These are phyloP conservation scores for Candidula unifasciata DNA, from an alignment of 2,888 invertebrate genomes.

Conservation along the genomic window DNA sequence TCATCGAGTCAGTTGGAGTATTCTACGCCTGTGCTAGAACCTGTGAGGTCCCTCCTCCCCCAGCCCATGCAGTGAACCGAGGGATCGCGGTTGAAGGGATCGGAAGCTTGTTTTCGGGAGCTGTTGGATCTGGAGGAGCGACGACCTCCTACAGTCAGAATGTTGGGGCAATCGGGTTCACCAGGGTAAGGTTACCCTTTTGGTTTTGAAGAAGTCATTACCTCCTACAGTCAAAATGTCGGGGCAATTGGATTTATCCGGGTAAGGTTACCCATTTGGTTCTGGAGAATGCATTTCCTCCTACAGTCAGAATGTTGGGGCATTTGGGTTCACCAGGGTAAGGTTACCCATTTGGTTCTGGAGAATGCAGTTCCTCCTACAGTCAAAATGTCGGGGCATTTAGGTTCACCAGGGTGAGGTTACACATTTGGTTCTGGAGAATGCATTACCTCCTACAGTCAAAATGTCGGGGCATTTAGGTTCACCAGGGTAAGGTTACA, in stretches of 20 bases:
- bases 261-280: conserved; percentile 84
- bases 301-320: too few relatives aligned
- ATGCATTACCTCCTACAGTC: too few relatives aligned
- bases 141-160: conserved; percentile 94
- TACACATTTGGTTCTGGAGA: too few relatives aligned
- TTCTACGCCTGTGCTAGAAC: conserved; percentile 90
- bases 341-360: too few relatives aligned
- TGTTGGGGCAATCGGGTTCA: conserved; percentile 92
- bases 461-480: too few relatives aligned
- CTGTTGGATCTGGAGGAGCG: conserved; percentile 91
- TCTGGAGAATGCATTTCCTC: too few relatives aligned
- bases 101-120: conserved; percentile 88
- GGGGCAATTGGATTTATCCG: conserved; percentile 92
- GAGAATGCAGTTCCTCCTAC: too few relatives aligned
- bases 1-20: conserved; percentile 84
- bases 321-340: too few relatives aligned
- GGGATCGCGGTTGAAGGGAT: conserved; percentile 86
- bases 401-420: too few relatives aligned
- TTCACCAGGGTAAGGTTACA: too few relatives aligned
- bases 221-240: conserved; percentile 93
- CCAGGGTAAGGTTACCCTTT: conserved; percentile 87
- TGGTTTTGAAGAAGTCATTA: conserved; percentile 92
- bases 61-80: conserved; percentile 90
- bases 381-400: too few relatives aligned
- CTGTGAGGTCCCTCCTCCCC: conserved; percentile 87